Percentiles rank a stretch among this genome's conserved stretches.
Evolutionary conservation across 2,888 invertebrate genomes (phyloP).

Genomic region (Drosophila trichaetosa): DNA sequence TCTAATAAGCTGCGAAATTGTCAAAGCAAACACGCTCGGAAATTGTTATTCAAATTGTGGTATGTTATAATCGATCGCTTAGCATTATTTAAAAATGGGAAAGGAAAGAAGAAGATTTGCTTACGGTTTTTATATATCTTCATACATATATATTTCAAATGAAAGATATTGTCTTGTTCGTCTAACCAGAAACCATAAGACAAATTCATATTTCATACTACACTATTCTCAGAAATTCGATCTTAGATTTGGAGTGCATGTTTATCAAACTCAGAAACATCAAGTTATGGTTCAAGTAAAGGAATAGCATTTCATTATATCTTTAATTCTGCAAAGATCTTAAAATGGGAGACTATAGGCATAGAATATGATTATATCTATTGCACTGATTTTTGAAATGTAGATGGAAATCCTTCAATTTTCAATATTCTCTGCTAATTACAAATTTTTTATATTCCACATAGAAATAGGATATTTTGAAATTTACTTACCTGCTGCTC

Average conservation of each 20-base stretch:
- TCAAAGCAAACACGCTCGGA: background rate
- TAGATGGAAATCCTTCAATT: background rate
- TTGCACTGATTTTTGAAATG: too few species aligned
- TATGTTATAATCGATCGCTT: background rate
- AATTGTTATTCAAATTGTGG: background rate
- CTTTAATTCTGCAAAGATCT: background rate
- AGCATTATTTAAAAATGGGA: background rate
- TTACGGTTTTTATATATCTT: background rate
- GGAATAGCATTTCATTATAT: background rate
- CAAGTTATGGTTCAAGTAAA: background rate
- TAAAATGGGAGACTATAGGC: too few species aligned
- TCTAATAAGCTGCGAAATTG: background rate
- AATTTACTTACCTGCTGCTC: slow-evolving; percentile 77
- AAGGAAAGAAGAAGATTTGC: too few species aligned
- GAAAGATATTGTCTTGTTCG: background rate
- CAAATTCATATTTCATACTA: background rate
- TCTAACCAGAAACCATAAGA: background rate
- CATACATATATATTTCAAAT: background rate
- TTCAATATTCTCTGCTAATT: background rate
- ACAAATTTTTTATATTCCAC: background rate
- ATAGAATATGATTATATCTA: too few species aligned
- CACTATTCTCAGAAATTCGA: background rate
- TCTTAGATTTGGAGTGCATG: background rate
- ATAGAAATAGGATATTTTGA: background rate
- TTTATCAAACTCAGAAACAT: background rate